These are phyloP conservation scores for Spheniscus mendiculus DNA, from an alignment of 2,113 vertebrate species.

Conservation along the genomic window DNA sequence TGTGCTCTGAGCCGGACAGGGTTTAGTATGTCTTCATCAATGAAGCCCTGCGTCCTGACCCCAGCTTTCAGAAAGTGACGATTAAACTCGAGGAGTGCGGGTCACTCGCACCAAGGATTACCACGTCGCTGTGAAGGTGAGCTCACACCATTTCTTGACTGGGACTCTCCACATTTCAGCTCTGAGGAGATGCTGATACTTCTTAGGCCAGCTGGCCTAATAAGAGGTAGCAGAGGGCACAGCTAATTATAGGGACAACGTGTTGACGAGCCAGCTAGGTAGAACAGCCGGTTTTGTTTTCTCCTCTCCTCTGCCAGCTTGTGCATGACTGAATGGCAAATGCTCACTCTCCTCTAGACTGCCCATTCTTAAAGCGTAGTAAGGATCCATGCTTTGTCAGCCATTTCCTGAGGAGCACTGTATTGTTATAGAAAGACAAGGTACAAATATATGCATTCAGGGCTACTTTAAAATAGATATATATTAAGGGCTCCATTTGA, in stretches of 20 bases:
- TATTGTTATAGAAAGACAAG: neutral
- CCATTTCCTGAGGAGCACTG: neutral
- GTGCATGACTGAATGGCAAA: neutral
- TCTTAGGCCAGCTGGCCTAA: neutral
- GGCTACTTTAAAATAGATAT: neutral
- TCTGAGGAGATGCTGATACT: neutral
- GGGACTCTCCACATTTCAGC: neutral
- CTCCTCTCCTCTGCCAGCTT: neutral
- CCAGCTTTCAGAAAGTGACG: accelerated
- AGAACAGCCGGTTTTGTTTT: neutral
- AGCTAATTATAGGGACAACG: neutral
- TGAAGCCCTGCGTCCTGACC: neutral
- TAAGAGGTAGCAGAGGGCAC: neutral
- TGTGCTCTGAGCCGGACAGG: neutral
- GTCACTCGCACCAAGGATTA: neutral
- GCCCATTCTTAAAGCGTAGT: neutral
- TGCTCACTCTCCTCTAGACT: neutral
- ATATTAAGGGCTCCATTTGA: neutral
- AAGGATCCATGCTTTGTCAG: neutral
- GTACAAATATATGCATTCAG: neutral
- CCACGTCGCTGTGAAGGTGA: neutral
- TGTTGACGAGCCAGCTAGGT: neutral
- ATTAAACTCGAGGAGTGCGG: accelerated
- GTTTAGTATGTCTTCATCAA: neutral
- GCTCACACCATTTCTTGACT: neutral